Percentiles rank a stretch among this genome's conserved stretches.
Evolutionary conservation across 2,797 vertebrate genomes (phyloP).

Genomic region (Mormyrops attenuatus): DNA sequence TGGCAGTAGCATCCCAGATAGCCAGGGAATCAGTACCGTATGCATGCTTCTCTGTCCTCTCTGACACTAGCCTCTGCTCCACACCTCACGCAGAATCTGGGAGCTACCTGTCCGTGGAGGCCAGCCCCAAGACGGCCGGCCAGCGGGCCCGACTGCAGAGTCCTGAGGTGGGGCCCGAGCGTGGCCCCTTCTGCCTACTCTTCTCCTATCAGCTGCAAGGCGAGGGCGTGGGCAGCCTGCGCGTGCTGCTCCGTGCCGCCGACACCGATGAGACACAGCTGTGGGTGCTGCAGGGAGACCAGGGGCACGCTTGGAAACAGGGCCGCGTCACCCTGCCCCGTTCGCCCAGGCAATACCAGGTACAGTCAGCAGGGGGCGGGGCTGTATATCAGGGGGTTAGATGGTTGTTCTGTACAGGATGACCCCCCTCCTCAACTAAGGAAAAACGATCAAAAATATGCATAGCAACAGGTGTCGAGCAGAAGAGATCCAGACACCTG

Average conservation of each 20-base stretch:
- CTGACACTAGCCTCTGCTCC: conserved; percentile 57
- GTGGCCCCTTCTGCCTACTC: conserved; percentile 80
- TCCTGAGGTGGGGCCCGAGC: conserved; percentile 71
- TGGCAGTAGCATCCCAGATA: conserved; percentile 43
- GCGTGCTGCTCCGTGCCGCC: conserved; percentile 73
- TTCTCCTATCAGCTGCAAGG: conserved; percentile 86
- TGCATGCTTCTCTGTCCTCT: conserved; percentile 65
- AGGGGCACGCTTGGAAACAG: conserved; percentile 83
- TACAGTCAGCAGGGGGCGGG: conserved; percentile 35
- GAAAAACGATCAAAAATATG: background rate
- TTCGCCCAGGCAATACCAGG: conserved; percentile 86
- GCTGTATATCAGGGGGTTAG: background rate
- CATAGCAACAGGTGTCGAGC: background rate
- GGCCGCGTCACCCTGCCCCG: conserved; percentile 86
- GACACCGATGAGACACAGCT: conserved; percentile 79
- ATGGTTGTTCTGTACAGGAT: background rate
- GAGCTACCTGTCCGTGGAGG: conserved; percentile 70
- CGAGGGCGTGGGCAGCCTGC: conserved; percentile 74
- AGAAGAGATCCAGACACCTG: background rate
- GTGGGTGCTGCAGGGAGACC: conserved; percentile 82
- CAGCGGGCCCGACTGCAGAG: conserved; percentile 81
- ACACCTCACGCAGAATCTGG: conserved; percentile 59
- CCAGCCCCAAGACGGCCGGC: conserved; percentile 68
- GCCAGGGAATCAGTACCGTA: conserved; percentile 47
- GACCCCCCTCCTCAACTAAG: background rate